Base-by-base conservation (phyloP, 1,140 invertebrate genomes). In the Drosophila malerkotliana region DNA sequence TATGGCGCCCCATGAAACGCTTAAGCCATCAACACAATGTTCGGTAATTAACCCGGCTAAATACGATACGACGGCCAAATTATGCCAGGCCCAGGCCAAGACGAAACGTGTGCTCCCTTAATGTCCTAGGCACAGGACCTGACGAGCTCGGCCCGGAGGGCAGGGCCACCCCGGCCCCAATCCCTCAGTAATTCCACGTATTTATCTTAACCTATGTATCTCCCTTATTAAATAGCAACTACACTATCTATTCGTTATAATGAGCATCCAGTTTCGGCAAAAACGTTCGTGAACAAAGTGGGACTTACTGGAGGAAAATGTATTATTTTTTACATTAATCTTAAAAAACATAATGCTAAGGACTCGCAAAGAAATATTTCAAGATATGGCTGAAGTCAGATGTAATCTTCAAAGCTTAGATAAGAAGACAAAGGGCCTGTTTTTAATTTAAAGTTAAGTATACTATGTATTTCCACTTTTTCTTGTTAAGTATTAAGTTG, bases 11-110 rank as follows among this genome's bases (percentile, higher is more conserved):
- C 84, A 67, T 88, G 83, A 89, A 88, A 83, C 83, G 83, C 82
- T 87, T 88, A 87, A 82, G 82, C 78, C 75, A 87, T 88, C 83
- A 88, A 83, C 83, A 88, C 83, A 77, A 88, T 88, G 81, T 88
- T 79, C 54, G 76, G 79, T 89, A 88, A 88, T 88, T 88, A 88
- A 88, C 84, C 78, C 76, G 62, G 68, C 83, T 88, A 88, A 88
- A 88, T 88, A 69, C 78, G 69, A 75, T 64, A 75, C 79, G 67
- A 76, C 77, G 28, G 57, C 60, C 59, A 81, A 87, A 85, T 85
- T 75, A 81, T 87, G 82, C 75, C 53, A 15, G 41, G 26, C 52
- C 44, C 34, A 62, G 69, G n/a, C 41, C 66, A 76, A 59, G 49
- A 37, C 47, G 51, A 14, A 58, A 67, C 67, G 76, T 72, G 77